Percentiles rank a stretch among this genome's conserved stretches.
These are phyloP conservation scores for Cephus rjabovi DNA, from an alignment of 2,888 invertebrate genomes.

Conservation along the genomic window DNA sequence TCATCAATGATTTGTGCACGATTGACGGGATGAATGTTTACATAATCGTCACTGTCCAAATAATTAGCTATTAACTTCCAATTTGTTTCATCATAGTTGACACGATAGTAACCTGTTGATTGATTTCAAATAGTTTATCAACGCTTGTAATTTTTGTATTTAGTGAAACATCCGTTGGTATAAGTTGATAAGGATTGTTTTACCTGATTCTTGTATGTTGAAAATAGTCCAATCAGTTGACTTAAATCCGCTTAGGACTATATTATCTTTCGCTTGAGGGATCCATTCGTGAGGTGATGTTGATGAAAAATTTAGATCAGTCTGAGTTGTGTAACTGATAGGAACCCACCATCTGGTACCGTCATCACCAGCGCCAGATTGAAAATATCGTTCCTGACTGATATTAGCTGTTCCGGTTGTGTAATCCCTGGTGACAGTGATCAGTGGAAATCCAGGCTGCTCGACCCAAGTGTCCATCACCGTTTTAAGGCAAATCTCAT, in stretches of 20 bases:
- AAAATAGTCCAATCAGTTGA: conserved; percentile 71
- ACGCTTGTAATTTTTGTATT: neutral
- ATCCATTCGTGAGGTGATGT: conserved; percentile 31
- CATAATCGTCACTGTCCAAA: conserved; percentile 19
- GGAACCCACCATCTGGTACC: conserved; percentile 49
- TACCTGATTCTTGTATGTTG: conserved; percentile 74
- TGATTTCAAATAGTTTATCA: neutral
- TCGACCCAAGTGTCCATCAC: conserved; percentile 73
- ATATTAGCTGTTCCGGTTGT: conserved; percentile 64
- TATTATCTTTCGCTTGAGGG: conserved; percentile 16
- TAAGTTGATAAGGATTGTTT: conserved; percentile 38
- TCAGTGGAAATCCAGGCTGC: conserved; percentile 75
- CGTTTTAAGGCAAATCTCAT: conserved; percentile 58
- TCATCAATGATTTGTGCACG: conserved; percentile 71
- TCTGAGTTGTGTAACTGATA: conserved; percentile 41
- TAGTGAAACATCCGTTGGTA: neutral
- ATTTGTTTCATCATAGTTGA: conserved; percentile 61
- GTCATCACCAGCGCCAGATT: neutral
- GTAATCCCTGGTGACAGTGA: conserved; percentile 70
- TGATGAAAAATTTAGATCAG: conserved; percentile 24
- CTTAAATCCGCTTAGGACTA: conserved; percentile 27
- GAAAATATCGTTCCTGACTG: conserved; percentile 62
- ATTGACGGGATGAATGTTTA: conserved; percentile 52
- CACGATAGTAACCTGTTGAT: conserved; percentile 57
- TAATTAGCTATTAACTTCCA: conserved; percentile 57